phyloP scores from a whole-genome alignment of 2,888 invertebrate species.

The Serripes groenlandicus region DNA sequence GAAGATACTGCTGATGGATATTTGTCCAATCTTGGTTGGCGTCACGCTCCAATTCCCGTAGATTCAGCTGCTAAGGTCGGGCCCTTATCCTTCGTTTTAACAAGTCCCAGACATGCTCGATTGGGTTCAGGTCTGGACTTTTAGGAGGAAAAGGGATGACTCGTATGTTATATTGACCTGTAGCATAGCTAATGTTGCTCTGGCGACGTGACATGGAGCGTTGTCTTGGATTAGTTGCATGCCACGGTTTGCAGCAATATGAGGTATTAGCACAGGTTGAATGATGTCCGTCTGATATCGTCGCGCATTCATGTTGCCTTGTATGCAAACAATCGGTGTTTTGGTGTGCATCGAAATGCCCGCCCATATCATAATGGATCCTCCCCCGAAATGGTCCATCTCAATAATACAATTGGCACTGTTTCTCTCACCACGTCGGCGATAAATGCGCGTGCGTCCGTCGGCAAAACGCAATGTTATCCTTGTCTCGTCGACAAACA shows the following conservation, averaged over 20 bases:
- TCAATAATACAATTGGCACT: conserved; percentile 6
- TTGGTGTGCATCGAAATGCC: conserved; percentile 26
- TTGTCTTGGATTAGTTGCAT: conserved; percentile 35
- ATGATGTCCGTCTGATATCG: conserved; percentile 15
- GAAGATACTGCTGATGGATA: conserved; percentile 12
- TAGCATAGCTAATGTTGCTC: conserved; percentile 17
- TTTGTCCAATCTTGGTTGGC: conserved; percentile 5
- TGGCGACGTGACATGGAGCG: conserved; percentile 41
- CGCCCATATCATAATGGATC: conserved; percentile 33
- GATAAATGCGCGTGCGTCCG: conserved; percentile 19
- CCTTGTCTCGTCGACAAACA: conserved; percentile 22
- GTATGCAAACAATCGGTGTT: conserved; percentile 2
- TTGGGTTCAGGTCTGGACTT: conserved; percentile 31
- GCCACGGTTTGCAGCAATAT: not conserved
- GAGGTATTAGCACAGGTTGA: conserved; percentile 7
- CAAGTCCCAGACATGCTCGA: conserved; percentile 36
- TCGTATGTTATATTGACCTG: conserved; percentile 25
- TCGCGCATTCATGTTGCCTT: conserved; percentile 20
- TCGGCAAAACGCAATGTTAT: conserved; percentile 1
- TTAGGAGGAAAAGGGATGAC: conserved; percentile 34
- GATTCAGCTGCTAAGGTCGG: conserved; percentile 9
- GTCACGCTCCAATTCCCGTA: conserved; percentile 17
- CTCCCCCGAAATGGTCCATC: conserved; percentile 21
- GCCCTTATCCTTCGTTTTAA: conserved; percentile 9
- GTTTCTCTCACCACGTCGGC: conserved; percentile 1